These are phyloP conservation scores for Lasius platythorax DNA, from an alignment of 2,888 invertebrate species.

Conservation along the genomic window DNA sequence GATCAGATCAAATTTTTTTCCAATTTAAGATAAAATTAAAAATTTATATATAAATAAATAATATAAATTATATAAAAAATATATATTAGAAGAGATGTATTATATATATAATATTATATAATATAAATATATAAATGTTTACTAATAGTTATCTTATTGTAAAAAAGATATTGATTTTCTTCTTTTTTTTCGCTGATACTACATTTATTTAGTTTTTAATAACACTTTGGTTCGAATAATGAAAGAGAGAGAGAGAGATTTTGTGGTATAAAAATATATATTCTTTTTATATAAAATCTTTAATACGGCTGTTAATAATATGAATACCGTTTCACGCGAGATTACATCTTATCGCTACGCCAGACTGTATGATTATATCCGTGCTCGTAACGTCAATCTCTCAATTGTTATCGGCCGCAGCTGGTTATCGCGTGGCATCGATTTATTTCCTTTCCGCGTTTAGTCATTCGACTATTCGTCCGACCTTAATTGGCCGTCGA, in stretches of 20 bases:
- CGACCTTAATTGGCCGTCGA: constrained; percentile 56
- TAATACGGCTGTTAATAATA: background rate
- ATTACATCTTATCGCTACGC: constrained; percentile 20
- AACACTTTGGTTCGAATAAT: background rate
- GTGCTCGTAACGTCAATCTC: background rate
- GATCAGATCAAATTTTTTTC: background rate
- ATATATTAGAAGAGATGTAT: too few relatives aligned
- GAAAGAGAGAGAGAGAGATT: too few relatives aligned
- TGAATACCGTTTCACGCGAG: background rate
- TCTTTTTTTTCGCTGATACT: background rate
- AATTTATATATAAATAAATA: background rate
- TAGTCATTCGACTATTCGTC: constrained; percentile 43
- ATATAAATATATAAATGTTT: background rate
- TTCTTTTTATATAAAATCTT: background rate
- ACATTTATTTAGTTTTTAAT: background rate
- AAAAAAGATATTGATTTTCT: background rate
- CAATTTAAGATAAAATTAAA: background rate
- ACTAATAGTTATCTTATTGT: too few relatives aligned
- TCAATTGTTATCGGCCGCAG: constrained; percentile 32
- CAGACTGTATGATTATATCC: background rate
- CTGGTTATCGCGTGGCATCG: constrained; percentile 28
- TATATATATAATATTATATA: background rate
- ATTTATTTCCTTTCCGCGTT: constrained; percentile 33
- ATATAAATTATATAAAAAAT: background rate
- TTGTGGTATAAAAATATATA: background rate